These are phyloP conservation scores for Charanyca ferruginea DNA, from an alignment of 2,888 invertebrate species.

Conservation along the genomic window DNA sequence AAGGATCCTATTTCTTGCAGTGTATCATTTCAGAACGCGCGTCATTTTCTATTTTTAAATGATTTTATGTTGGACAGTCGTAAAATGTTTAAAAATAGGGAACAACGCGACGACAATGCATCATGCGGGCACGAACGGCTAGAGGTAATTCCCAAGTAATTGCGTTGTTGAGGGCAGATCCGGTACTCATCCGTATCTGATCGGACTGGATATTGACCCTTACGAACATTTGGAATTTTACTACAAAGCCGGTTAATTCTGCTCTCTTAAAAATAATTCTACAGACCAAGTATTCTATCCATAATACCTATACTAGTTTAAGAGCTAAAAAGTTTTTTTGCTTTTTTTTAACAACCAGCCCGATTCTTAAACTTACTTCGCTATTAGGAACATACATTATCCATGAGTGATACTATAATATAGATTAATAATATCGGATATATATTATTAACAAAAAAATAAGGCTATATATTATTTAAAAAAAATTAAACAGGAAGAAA, in stretches of 20 bases:
- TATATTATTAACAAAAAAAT: too few species aligned
- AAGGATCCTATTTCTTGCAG: slow-evolving; percentile 8
- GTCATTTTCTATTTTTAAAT: slow-evolving; percentile 31
- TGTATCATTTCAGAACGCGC: slow-evolving; percentile 12
- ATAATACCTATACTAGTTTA: too few species aligned
- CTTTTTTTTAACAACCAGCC: too few species aligned
- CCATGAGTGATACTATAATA: too few species aligned
- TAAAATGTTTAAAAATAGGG: slow-evolving; percentile 28
- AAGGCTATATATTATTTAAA: too few species aligned
- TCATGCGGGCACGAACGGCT: not conserved
- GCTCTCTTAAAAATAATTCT: too few species aligned
- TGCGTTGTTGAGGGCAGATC: not conserved
- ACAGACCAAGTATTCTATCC: too few species aligned
- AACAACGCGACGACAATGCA: slow-evolving; percentile 15
- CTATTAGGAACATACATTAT: too few species aligned
- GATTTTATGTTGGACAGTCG: slow-evolving; percentile 37
- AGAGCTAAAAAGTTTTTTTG: too few species aligned
- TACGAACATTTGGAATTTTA: not conserved
- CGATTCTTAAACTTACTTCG: too few species aligned
- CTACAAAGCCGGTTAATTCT: not conserved
- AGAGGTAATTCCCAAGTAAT: slow-evolving; percentile 7
- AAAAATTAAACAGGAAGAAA: too few species aligned
- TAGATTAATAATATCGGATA: too few species aligned
- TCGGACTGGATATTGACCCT: not conserved
- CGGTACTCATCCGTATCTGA: not conserved